These are phyloP conservation scores for Cherax destructor DNA, from an alignment of 1,140 invertebrate genomes.

Conservation along the genomic window DNA sequence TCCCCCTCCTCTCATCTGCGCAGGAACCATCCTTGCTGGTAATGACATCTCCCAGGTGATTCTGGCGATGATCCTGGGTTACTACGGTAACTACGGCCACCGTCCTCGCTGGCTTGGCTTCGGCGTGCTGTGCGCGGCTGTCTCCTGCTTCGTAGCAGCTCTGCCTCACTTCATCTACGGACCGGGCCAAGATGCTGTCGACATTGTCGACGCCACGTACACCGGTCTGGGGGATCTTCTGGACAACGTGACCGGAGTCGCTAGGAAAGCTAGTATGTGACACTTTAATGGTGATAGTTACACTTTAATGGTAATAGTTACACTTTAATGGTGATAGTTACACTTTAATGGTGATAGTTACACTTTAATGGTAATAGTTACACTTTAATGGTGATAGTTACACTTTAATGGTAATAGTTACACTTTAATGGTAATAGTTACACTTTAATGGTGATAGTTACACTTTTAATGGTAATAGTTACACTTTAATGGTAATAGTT, in stretches of 20 bases:
- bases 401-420: no score
- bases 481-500: no score
- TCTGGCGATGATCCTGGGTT: constrained; percentile 79
- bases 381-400: no score
- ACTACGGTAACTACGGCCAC: constrained; percentile 80
- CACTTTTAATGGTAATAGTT: no score
- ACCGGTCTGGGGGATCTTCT: background rate
- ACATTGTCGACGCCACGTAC: constrained; percentile 11
- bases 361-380: no score
- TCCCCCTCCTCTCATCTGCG: constrained; percentile 21
- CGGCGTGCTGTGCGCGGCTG: constrained; percentile 74
- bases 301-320: no score
- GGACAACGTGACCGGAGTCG: background rate
- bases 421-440: no score
- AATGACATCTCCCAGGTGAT: constrained; percentile 85
- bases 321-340: no score
- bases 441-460: no score
- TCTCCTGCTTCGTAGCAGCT: constrained; percentile 81
- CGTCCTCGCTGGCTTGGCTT: constrained; percentile 80
- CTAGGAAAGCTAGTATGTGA: background rate
- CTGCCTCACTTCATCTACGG: constrained; percentile 44
- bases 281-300: background rate
- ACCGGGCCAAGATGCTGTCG: constrained; percentile 22
- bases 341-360: no score
- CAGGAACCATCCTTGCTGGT: constrained; percentile 83